phyloP scores from a whole-genome alignment of 2,113 vertebrate genomes.

The Morone chrysops region DNA sequence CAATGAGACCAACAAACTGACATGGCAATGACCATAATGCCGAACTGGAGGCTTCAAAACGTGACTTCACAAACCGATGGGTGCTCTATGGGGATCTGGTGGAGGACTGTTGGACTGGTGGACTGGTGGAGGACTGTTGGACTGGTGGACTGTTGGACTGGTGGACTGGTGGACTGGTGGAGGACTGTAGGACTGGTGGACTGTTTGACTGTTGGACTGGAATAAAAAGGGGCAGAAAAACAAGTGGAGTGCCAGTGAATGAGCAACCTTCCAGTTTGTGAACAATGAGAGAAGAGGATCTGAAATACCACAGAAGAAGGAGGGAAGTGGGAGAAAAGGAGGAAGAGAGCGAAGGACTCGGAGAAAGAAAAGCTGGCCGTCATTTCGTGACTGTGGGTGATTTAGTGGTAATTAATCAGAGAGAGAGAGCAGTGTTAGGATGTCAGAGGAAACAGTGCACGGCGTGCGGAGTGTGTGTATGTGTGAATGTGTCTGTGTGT shows the following conservation, averaged over 20 bases:
- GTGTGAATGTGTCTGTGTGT: constrained; percentile 17
- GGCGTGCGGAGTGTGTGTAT: constrained; percentile 44
- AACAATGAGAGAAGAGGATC: constrained; percentile 61
- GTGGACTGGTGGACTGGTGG: no score
- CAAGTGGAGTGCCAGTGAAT: constrained; percentile 17
- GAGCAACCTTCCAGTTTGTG: constrained; percentile 32
- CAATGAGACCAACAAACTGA: no score
- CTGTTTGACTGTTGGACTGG: no score
- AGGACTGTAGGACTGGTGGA: no score
- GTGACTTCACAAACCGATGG: no score
- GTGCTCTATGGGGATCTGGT: no score
- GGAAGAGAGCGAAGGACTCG: constrained; percentile 52
- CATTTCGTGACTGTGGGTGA: constrained; percentile 51
- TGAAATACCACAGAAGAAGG: constrained; percentile 41
- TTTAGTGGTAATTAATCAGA: constrained; percentile 60
- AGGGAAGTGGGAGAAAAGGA: constrained; percentile 66
- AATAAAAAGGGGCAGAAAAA: constrained; percentile 12
- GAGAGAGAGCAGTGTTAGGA: constrained; percentile 26
- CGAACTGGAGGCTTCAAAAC: no score
- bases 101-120: no score
- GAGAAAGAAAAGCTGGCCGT: constrained; percentile 30
- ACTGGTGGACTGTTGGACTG: no score
- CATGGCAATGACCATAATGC: no score
- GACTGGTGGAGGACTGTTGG: no score
- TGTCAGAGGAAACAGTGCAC: constrained; percentile 47